These are phyloP conservation scores for Pyrrhura leucotis DNA, from an alignment of 2,797 vertebrate species.

Conservation along the genomic window DNA sequence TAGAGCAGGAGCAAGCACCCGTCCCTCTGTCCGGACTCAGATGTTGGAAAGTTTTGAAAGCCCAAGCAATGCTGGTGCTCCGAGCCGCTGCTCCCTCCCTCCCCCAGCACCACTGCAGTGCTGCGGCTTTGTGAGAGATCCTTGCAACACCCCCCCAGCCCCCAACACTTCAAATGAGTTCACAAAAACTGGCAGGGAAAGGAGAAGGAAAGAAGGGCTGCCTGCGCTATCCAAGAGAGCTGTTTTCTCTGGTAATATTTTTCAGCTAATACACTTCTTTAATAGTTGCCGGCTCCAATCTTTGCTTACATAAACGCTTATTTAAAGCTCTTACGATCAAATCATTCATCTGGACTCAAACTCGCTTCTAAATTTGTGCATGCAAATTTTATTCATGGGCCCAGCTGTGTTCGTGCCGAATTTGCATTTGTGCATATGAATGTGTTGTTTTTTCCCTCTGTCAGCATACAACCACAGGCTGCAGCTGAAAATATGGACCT, in stretches of 20 bases:
- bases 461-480: slow-evolving; percentile 71
- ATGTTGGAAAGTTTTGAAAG: not conserved
- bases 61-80: rapidly evolving
- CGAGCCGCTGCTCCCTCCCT: not conserved
- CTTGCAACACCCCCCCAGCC: not conserved
- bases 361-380: slow-evolving; percentile 70
- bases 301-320: slow-evolving; percentile 73
- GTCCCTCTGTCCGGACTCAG: not conserved
- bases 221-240: not conserved
- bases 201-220: slow-evolving; percentile 28
- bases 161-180: not conserved
- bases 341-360: slow-evolving; percentile 74
- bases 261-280: slow-evolving; percentile 64
- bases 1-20: not conserved
- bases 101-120: not conserved
- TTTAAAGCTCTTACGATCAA: slow-evolving; percentile 73
- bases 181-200: not conserved
- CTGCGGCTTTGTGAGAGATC: not conserved
- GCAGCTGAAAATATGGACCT: slow-evolving; percentile 75
- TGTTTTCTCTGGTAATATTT: slow-evolving; percentile 69
- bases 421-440: slow-evolving; percentile 75
- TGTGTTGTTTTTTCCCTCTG: slow-evolving; percentile 71
- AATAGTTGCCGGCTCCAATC: slow-evolving; percentile 63
- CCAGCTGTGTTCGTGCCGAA: slow-evolving; percentile 72
- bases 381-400: slow-evolving; percentile 75